Evolutionary conservation across 2,888 invertebrate genomes (phyloP), one percentile per base, ranked within the genome.

Genomic region (Philopedon plagiatum): DNA sequence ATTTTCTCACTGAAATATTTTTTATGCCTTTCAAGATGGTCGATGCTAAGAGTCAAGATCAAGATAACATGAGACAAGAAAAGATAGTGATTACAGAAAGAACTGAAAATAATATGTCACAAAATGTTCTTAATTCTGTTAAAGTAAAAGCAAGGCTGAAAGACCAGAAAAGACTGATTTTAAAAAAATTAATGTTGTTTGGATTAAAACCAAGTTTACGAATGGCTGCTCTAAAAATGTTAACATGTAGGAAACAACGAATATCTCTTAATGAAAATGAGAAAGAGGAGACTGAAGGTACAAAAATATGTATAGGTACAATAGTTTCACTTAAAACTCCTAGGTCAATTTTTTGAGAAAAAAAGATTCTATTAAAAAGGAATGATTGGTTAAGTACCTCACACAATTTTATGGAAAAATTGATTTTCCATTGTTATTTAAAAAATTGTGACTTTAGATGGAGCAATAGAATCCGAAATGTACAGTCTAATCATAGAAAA

Each of bases 201-300:
- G 83, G 83, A 21, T 78, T 86, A 64, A 85, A 85, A 76, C 86
- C 86, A n/a, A 83, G 83, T 75, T 78, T 86, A 56, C 78, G 86
- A 71, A 82, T 85, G 80, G 85, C 85, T 11, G 85, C 84, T 63
- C 80, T 86, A 73, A 85, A 84, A 78, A 84, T 83, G 80, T 79
- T 85, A 34, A 82, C 83, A 66, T 84, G 83, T 73, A 85, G 85
- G 74, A 84, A 85, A 76, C 85, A 85, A 74, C 82, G 79, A 70
- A 78, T 84, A 49, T 78, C 79, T 37, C 76, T 84, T 34, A 79
- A 72, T 44, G 81, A 81, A 72, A 78, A 78, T 54, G 81, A 80
- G 60, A 80, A 81, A 71, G 82, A 82, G 54, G 81, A 82, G 51
- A 77, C 76, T 76, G 80, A 81, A 74, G 75, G 78, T 78, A n/a